Percentiles rank a stretch among this genome's conserved stretches.
These are phyloP conservation scores for Melanchra persicariae DNA, from an alignment of 2,888 invertebrate genomes.

Conservation along the genomic window DNA sequence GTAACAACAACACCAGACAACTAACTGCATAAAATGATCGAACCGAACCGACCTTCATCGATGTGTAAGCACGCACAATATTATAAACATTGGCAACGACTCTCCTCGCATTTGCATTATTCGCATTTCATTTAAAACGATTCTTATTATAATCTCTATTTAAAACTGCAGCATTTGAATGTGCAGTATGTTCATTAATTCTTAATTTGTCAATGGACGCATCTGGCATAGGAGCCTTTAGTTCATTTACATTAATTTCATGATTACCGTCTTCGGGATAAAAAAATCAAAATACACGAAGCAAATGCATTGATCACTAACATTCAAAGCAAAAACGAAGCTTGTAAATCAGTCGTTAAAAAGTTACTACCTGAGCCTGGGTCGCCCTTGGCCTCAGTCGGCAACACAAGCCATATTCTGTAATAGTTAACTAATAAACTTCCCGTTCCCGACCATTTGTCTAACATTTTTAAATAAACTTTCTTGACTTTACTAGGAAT, in stretches of 20 bases:
- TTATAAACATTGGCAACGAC: constrained; percentile 65
- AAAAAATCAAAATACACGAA: constrained; percentile 7
- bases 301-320: constrained; percentile 32
- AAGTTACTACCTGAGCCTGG: constrained; percentile 62
- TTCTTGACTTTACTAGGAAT: constrained; percentile 28
- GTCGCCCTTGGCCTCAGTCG: constrained; percentile 56
- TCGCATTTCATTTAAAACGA: constrained; percentile 57
- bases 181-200: constrained; percentile 1
- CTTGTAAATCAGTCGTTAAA: constrained; percentile 53
- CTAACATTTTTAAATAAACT: constrained; percentile 41
- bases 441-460: constrained; percentile 43
- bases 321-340: constrained; percentile 42
- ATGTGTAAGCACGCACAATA: constrained; percentile 64
- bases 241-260: background rate
- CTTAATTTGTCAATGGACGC: background rate
- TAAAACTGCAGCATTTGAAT: constrained; percentile 5
- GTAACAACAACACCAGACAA: constrained; percentile 41
- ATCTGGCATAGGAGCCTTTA: background rate
- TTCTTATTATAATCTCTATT: constrained; percentile 41
- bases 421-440: constrained; percentile 53
- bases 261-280: background rate
- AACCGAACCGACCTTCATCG: constrained; percentile 61
- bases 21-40: constrained; percentile 60
- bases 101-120: constrained; percentile 61
- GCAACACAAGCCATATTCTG: constrained; percentile 52